Base-by-base conservation (phyloP, 2,888 invertebrate species). In the Mythimna vitellina region DNA sequence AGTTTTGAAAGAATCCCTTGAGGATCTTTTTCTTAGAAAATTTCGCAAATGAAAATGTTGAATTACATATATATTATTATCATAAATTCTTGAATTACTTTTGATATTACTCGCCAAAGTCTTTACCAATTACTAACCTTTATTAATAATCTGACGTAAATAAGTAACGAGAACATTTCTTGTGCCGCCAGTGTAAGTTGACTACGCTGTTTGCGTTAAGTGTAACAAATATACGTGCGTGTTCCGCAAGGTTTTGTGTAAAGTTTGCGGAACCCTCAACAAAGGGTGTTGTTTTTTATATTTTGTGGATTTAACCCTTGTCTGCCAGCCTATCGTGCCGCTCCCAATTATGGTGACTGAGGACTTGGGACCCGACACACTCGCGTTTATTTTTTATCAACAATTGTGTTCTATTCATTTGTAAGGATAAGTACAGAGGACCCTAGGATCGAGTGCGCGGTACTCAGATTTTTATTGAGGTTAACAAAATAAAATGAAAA, bases 271-370 rank as follows among this genome's bases (percentile, higher is more conserved):
- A 61, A 66, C 69, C 66, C 70, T 57, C 3, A 53, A 32, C 17
- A 56, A 32, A 17, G 46, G 35, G 17, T 46, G 25, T 66, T 22
- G 56, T 65, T 79, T 78, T 70, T 60, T 69, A 29, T 65, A 53
- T 67, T 78, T 65, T 22, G 61, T 56, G 66, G 62, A 64, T 78
- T 73, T 53, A 74, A 81, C 81, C 77, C 74, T 74, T 74, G 66
- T 81, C 74, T 67, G 60, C 51, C 49, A 63, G 63, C 53, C 65
- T 65, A 60, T 72, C 42, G 46, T 49, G 54, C 64, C 62, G 29
- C 63, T 57, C 35, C 74, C 74, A 81, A 81, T 81, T 81, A 81
- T 56, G 17, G 46, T 67, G 78, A 74, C 78, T 74, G 57, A 78
- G 64, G 78, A 74, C 74, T 74, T 51, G 70, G 63, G 61, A 57